Base-by-base conservation (phyloP, 2,797 vertebrate genomes). In the Ataeniobius toweri region DNA sequence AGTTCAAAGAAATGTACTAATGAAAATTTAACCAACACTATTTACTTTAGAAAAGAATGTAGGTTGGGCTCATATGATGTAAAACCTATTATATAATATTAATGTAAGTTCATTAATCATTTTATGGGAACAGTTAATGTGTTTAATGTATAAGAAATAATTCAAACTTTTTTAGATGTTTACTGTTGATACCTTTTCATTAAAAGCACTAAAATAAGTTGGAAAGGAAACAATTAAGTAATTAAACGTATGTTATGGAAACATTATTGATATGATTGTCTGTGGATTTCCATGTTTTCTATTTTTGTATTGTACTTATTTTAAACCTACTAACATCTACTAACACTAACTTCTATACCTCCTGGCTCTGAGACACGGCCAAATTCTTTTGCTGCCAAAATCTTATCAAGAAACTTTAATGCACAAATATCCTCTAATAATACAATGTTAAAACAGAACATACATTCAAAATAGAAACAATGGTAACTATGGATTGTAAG, bases 1-100 rank as follows among this genome's bases (percentile, higher is more conserved):
- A 22, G 36, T 67, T 67, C 63, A 67, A 41, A 65, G 31, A 65
- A 65, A 39, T 67, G 8, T 67, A 24, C 63, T 67, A 67, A 41
- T 65, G 22, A 41, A 39, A 39, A 2, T 67, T 67, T 67, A 10
- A 67, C 31, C 36, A 22, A 10, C 9, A 41, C 20, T 10, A 41
- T 67, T 24, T 22, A 10, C 20, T 67, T 67, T 41, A 41, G 9
- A 67, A 36, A 6, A 67, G 3, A 67, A 41, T 67, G 63, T 10
- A 5, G 63, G 18, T 8, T 41, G 28, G 22, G 18, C 20, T 39
- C 20, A 22, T 18, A 41, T 12, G 18, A 53, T 53, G 31, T 22
- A 39, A 67, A 41, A 41, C 16, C 2, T 41, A 20, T 36, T 63
- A 39, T 65, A 7, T 55, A 12, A 41, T 63, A 65, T 65, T 14